Evolutionary conservation across 2,888 invertebrate species (phyloP).

Genomic region (Eupithecia subumbrata): DNA sequence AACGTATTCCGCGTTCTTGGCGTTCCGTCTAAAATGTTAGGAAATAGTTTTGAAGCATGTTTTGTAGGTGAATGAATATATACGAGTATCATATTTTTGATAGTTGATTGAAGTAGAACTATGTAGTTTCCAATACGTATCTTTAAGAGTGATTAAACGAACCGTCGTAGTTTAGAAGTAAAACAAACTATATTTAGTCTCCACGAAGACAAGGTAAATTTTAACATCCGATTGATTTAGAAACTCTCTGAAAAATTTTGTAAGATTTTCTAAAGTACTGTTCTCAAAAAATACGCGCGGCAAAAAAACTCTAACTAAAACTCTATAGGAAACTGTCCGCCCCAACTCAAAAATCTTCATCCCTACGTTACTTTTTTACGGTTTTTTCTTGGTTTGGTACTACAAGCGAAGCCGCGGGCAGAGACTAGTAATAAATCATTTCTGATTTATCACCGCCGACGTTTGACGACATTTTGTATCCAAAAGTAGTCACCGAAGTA

Average conservation of each 20-base stretch:
- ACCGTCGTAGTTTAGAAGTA: neutral
- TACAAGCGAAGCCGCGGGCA: neutral
- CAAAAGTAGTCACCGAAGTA: neutral
- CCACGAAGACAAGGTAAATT: neutral
- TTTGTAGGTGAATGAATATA: constrained; percentile 4
- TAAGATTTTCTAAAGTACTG: neutral
- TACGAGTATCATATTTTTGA: neutral
- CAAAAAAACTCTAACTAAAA: too few relatives aligned
- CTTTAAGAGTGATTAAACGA: neutral
- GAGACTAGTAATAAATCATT: neutral
- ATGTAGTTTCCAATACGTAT: neutral
- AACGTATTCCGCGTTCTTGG: constrained; percentile 28
- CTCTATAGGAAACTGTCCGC: neutral
- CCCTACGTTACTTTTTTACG: neutral
- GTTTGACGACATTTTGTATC: neutral
- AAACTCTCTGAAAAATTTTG: neutral
- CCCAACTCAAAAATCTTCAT: neutral
- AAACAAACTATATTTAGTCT: neutral
- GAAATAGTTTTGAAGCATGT: constrained; percentile 10
- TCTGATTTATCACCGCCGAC: neutral
- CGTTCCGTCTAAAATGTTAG: constrained; percentile 14
- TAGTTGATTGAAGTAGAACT: neutral
- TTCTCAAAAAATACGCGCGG: neutral
- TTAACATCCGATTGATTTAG: neutral
- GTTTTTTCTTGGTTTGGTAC: neutral